These are phyloP conservation scores for Cyprinodon brontotheroides DNA, from an alignment of 2,113 vertebrate genomes.

Conservation along the genomic window DNA sequence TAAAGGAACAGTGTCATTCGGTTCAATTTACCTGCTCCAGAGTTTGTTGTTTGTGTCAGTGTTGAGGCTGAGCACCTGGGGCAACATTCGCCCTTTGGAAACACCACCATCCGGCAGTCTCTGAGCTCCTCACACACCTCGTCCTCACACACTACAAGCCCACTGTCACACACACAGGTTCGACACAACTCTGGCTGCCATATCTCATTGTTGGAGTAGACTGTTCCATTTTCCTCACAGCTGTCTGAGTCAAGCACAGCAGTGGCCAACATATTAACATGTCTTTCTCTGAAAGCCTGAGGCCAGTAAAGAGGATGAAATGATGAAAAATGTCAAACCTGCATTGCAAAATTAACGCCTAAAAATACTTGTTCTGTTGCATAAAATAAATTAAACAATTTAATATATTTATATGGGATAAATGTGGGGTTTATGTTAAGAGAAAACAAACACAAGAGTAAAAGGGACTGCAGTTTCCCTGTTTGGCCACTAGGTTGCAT, in stretches of 20 bases:
- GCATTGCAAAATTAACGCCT: background rate
- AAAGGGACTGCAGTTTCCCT: conserved; percentile 3
- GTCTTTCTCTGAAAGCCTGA: background rate
- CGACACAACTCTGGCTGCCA: conserved; percentile 48
- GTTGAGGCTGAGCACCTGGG: conserved; percentile 15
- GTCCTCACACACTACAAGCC: conserved; percentile 51
- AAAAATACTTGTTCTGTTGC: background rate
- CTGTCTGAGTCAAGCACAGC: conserved; percentile 47
- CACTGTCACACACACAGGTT: conserved; percentile 40
- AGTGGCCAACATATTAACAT: conserved; percentile 1
- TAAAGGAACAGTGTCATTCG: conserved; percentile 7
- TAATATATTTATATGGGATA: background rate
- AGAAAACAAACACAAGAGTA: background rate
- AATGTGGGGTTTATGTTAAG: background rate
- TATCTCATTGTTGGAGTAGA: conserved; percentile 41
- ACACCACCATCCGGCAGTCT: conserved; percentile 30
- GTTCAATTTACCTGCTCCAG: conserved; percentile 44
- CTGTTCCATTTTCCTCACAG: conserved; percentile 36
- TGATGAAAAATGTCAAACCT: background rate
- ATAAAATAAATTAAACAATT: background rate
- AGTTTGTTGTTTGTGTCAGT: background rate
- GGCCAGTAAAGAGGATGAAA: background rate
- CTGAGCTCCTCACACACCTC: conserved; percentile 52
- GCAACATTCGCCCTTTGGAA: conserved; percentile 47
- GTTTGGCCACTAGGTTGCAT: conserved; percentile 19